Evolutionary conservation across 2,888 invertebrate species (phyloP).

Genomic region (Mantis religiosa): DNA sequence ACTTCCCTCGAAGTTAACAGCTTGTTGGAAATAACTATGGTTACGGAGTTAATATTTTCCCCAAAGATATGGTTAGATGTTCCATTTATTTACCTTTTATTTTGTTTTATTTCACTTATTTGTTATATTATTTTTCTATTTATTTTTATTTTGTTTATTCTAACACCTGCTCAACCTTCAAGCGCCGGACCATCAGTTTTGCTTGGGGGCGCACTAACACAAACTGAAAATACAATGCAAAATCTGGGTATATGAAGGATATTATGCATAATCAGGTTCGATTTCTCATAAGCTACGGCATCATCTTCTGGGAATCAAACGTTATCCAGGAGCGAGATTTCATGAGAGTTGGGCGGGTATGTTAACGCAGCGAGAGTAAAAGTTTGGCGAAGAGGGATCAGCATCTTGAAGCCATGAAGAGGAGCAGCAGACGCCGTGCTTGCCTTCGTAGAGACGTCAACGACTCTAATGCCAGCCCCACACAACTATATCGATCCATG

Average conservation of each 20-base stretch:
- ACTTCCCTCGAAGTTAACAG: no score
- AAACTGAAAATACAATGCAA: neutral
- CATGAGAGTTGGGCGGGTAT: neutral
- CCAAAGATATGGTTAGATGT: no score
- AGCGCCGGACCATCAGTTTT: no score
- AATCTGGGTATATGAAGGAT: neutral
- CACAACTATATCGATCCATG: conserved; percentile 22
- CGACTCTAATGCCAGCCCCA: neutral
- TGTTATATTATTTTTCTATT: no score
- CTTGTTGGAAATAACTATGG: no score
- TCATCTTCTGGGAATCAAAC: neutral
- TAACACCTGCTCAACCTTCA: no score
- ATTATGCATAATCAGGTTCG: neutral
- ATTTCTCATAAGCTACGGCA: neutral
- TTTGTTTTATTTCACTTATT: no score
- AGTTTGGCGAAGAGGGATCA: neutral
- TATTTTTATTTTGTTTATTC: no score
- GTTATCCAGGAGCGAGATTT: neutral
- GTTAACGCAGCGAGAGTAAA: neutral
- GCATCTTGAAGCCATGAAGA: neutral
- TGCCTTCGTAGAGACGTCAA: neutral
- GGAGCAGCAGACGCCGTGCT: neutral
- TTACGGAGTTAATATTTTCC: no score
- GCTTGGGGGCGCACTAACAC: no score
- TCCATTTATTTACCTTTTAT: no score